Percentiles rank a stretch among this genome's conserved stretches.
Evolutionary conservation across 1,140 invertebrate genomes (phyloP).

Genomic region (Drosophila lowei): DNA sequence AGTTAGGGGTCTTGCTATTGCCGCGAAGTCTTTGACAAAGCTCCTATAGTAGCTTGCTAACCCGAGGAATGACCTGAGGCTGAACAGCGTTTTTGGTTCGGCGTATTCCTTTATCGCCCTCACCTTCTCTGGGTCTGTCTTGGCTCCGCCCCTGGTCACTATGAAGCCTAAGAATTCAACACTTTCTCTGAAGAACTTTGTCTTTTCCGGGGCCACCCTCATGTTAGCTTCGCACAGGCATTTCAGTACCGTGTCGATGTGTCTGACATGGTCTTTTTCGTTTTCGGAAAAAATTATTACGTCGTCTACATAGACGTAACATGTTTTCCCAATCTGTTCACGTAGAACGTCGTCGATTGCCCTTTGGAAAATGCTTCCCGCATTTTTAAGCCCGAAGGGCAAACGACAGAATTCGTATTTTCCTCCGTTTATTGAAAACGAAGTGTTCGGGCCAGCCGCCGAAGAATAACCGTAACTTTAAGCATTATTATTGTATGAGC

Average conservation of each 20-base stretch:
- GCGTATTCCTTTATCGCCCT: conserved; percentile 16
- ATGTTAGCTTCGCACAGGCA: conserved; percentile 17
- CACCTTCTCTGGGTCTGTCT: conserved; percentile 17
- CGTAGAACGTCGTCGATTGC: background rate
- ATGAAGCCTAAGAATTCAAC: conserved; percentile 22
- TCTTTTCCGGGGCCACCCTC: conserved; percentile 16
- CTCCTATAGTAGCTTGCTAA: conserved; percentile 21
- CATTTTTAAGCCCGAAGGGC: no score
- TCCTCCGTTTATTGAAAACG: no score
- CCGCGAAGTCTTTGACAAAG: conserved; percentile 13
- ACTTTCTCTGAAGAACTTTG: conserved; percentile 14
- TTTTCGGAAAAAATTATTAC: conserved; percentile 26
- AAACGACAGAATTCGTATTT: no score
- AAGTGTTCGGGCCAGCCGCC: no score
- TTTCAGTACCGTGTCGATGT: conserved; percentile 15
- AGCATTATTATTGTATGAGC: no score
- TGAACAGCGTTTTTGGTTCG: conserved; percentile 1
- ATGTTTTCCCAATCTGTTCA: conserved; percentile 16
- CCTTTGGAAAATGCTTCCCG: no score
- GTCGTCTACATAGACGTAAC: conserved; percentile 13
- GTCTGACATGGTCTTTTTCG: conserved; percentile 6
- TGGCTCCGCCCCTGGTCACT: background rate
- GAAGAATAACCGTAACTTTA: no score
- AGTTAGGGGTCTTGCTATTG: conserved; percentile 10
- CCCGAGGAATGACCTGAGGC: conserved; percentile 14